phyloP scores from a whole-genome alignment of 1,140 invertebrate species.

The Prorops nasuta region DNA sequence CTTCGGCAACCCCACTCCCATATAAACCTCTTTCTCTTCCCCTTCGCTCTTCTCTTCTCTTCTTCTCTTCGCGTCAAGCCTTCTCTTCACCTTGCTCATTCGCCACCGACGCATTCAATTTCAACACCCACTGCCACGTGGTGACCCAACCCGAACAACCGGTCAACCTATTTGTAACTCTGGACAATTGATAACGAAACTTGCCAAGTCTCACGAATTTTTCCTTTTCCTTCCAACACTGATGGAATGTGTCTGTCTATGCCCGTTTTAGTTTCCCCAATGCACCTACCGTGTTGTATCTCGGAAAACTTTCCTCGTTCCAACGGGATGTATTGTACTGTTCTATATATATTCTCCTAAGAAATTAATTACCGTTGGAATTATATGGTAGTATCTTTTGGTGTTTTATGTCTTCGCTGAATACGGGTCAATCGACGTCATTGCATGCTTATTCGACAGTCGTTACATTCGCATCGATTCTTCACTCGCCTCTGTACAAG shows the following conservation, averaged over 20 bases:
- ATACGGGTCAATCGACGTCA: not conserved
- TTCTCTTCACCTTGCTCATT: constrained; percentile 22
- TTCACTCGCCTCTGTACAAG: too few species aligned
- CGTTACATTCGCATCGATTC: too few species aligned
- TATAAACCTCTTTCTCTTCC: constrained; percentile 39
- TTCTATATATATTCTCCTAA: constrained; percentile 53
- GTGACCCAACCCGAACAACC: constrained; percentile 33
- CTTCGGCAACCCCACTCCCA: constrained; percentile 36
- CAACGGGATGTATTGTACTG: too few species aligned
- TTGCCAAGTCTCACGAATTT: too few species aligned
- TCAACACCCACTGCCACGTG: constrained; percentile 45
- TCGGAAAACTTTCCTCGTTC: too few species aligned
- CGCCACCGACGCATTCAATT: constrained; percentile 52
- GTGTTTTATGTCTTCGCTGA: not conserved
- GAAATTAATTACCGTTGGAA: constrained; percentile 47
- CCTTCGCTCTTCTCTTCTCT: constrained; percentile 6
- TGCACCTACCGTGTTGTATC: too few species aligned
- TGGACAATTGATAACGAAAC: constrained; percentile 28
- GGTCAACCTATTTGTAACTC: constrained; percentile 31
- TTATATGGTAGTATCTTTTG: not conserved
- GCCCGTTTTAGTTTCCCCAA: too few species aligned
- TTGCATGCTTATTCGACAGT: too few species aligned
- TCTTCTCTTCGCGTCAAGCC: constrained; percentile 14
- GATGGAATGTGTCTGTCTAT: too few species aligned
- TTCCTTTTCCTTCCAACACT: too few species aligned